Evolutionary conservation across 2,888 invertebrate species (phyloP).

Genomic region (Trichogramma dendrolimi): DNA sequence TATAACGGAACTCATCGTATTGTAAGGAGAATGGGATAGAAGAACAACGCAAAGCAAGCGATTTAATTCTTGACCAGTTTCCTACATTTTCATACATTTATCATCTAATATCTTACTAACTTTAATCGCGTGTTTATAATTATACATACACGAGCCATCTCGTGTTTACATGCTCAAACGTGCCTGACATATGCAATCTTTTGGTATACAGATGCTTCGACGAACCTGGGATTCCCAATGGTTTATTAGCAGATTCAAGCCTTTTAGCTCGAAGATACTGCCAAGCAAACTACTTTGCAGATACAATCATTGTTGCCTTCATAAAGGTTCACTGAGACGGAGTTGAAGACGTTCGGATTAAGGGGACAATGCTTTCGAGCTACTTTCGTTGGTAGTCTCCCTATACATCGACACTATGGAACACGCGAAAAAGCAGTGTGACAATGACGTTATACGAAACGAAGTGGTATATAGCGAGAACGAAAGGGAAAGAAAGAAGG

Average conservation of each 20-base stretch:
- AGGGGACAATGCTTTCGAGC: constrained; percentile 22
- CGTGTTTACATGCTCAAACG: no score
- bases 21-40: no score
- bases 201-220: no score
- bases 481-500: not conserved
- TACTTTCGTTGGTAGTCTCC: not conserved
- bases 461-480: not conserved
- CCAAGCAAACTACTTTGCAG: constrained; percentile 17
- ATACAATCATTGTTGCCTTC: constrained; percentile 21
- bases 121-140: no score
- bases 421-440: constrained; percentile 5
- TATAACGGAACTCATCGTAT: no score
- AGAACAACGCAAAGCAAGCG: no score
- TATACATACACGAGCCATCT: no score
- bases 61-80: no score
- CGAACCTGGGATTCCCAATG: constrained; percentile 16
- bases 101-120: no score
- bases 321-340: not conserved
- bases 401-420: not conserved
- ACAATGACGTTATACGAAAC: no score
- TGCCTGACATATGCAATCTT: no score
- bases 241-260: constrained; percentile 28
- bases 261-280: constrained; percentile 24
- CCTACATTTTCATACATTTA: no score
- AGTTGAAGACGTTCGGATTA: constrained; percentile 22